phyloP scores from a whole-genome alignment of 2,888 invertebrate species.

The Heteropelma amictum region DNA sequence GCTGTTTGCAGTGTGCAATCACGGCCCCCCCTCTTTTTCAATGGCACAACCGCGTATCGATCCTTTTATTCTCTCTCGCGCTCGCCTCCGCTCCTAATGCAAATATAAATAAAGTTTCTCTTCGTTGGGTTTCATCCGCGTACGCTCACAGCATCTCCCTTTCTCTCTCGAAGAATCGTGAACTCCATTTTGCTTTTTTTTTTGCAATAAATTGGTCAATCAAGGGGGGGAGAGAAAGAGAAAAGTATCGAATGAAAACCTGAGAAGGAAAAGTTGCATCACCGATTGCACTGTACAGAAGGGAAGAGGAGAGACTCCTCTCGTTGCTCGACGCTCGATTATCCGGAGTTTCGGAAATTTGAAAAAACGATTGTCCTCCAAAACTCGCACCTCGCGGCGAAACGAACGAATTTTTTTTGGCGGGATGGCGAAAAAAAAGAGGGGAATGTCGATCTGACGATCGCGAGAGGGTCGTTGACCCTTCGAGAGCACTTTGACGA shows the following conservation, averaged over 20 bases:
- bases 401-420: too few species aligned
- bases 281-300: slow-evolving; percentile 8
- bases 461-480: too few species aligned
- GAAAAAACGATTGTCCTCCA: slow-evolving; percentile 29
- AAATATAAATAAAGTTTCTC: slow-evolving; percentile 48
- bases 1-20: slow-evolving; percentile 24
- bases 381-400: too few species aligned
- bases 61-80: slow-evolving; percentile 12
- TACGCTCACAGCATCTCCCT: slow-evolving; percentile 4
- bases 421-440: not conserved
- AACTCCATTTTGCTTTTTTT: not conserved
- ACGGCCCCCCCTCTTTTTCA: slow-evolving; percentile 30
- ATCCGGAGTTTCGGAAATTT: not conserved
- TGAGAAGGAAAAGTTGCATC: slow-evolving; percentile 9
- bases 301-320: not conserved
- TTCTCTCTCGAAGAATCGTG: slow-evolving; percentile 6
- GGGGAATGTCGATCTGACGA: not conserved
- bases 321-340: not conserved
- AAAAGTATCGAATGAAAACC: not conserved
- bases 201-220: not conserved
- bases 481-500: too few species aligned
- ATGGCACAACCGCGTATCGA: slow-evolving; percentile 53
- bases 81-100: slow-evolving; percentile 20
- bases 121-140: not conserved
- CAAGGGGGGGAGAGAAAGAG: not conserved